These are phyloP conservation scores for Drosophila sp. DNA, from an alignment of 1,140 invertebrate species.

Conservation along the genomic window DNA sequence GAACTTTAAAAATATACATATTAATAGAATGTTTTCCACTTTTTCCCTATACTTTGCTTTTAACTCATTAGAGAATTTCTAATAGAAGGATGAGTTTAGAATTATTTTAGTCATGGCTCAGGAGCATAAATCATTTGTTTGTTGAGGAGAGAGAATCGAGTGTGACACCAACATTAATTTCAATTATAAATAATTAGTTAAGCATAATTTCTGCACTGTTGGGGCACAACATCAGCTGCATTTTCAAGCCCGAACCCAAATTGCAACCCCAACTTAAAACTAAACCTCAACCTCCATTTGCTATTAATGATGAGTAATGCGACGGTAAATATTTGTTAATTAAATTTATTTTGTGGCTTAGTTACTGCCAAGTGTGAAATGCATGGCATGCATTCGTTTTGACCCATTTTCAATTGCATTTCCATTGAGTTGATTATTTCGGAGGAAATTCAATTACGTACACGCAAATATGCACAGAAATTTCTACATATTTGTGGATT, in stretches of 20 bases:
- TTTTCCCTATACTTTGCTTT: too few species aligned
- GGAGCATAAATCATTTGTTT: conserved; percentile 53
- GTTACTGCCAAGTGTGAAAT: conserved; percentile 49
- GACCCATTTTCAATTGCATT: conserved; percentile 10
- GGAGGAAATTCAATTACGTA: conserved; percentile 14
- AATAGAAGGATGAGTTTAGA: background rate
- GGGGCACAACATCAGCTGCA: conserved; percentile 13
- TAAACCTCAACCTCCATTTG: conserved; percentile 8
- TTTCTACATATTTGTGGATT: background rate
- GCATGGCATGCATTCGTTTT: conserved; percentile 1
- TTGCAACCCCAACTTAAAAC: background rate
- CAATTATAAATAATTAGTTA: conserved; percentile 69
- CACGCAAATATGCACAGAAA: background rate
- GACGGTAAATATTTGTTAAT: conserved; percentile 72
- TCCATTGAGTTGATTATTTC: background rate
- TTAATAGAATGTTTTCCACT: too few species aligned
- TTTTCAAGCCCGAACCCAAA: background rate
- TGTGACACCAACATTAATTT: conserved; percentile 34
- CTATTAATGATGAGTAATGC: conserved; percentile 73
- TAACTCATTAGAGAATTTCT: background rate
- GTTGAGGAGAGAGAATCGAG: background rate
- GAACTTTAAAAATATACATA: too few species aligned
- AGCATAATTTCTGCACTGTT: conserved; percentile 14
- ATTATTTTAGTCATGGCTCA: conserved; percentile 21
- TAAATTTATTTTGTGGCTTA: conserved; percentile 53